These are phyloP conservation scores for Isoperla grammatica DNA, from an alignment of 2,888 invertebrate species.

Conservation along the genomic window DNA sequence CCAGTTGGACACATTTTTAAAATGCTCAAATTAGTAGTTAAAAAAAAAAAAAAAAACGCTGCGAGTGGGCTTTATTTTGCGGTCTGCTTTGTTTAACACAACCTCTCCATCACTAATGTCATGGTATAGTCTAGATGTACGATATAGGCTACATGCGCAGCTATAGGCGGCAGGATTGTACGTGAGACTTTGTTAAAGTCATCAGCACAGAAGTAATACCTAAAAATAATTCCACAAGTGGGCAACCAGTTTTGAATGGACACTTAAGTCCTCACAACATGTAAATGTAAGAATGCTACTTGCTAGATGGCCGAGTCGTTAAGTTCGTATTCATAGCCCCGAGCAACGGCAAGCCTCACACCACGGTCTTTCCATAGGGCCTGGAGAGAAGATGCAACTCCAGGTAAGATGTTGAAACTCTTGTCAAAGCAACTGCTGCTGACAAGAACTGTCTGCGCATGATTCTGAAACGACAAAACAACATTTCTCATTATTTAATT, in stretches of 20 bases:
- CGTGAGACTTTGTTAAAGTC: conserved; percentile 10
- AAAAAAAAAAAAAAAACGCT: too few species aligned
- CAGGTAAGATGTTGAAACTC: conserved; percentile 49
- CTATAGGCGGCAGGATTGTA: too few species aligned
- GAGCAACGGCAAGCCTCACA: conserved; percentile 55
- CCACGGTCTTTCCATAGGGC: conserved; percentile 59
- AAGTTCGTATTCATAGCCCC: conserved; percentile 61
- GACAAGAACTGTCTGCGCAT: conserved; percentile 49
- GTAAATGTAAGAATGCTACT: conserved; percentile 40
- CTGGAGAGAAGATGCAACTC: conserved; percentile 50
- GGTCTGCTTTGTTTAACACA: too few species aligned
- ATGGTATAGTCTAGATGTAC: too few species aligned
- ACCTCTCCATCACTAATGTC: too few species aligned
- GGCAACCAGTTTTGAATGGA: not conserved
- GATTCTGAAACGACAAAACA: conserved; percentile 43
- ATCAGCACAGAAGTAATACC: not conserved
- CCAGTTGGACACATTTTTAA: too few species aligned
- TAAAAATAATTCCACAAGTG: not conserved
- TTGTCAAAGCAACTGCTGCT: conserved; percentile 52
- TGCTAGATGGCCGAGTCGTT: conserved; percentile 62
- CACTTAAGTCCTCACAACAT: too few species aligned
- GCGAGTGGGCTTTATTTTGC: too few species aligned
- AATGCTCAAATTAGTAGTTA: too few species aligned
- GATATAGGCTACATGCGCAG: too few species aligned
- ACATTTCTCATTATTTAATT: conserved; percentile 9